A percentile compares a stretch with the other conserved stretches of the same genome.
These are phyloP conservation scores for Catharus minimus DNA, from an alignment of 2,113 vertebrate species.

Conservation along the genomic window DNA sequence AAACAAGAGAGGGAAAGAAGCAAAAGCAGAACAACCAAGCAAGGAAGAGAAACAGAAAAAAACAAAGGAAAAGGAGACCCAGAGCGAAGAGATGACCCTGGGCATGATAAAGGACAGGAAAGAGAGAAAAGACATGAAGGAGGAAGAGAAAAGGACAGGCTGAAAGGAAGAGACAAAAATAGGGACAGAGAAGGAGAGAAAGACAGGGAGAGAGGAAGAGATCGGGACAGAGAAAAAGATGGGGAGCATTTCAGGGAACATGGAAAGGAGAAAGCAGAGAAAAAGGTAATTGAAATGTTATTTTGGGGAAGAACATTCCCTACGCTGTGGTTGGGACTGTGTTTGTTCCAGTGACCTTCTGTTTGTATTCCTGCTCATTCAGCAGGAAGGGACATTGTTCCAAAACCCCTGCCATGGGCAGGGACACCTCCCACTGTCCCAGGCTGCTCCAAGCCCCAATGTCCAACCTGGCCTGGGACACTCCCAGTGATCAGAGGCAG, in stretches of 20 bases:
- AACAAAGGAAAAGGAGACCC: slow-evolving; percentile 23
- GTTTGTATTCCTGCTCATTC: neutral
- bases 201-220: slow-evolving; percentile 70
- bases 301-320: neutral
- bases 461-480: fast-evolving
- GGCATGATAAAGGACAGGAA: neutral
- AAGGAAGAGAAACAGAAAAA: slow-evolving; percentile 58
- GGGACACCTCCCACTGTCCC: fast-evolving
- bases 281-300: slow-evolving; percentile 59
- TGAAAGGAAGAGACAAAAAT: slow-evolving; percentile 37
- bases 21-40: slow-evolving; percentile 4
- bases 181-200: slow-evolving; percentile 70
- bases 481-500: neutral
- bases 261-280: slow-evolving; percentile 64
- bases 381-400: neutral
- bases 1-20: slow-evolving; percentile 62
- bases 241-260: slow-evolving; percentile 60
- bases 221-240: slow-evolving; percentile 66
- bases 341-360: neutral
- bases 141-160: slow-evolving; percentile 65
- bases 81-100: neutral
- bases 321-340: fast-evolving
- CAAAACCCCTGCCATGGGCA: neutral
- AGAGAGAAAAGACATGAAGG: slow-evolving; percentile 64
- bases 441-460: fast-evolving